phyloP scores from a whole-genome alignment of 1,140 invertebrate genomes.

The Drosophila orena region DNA sequence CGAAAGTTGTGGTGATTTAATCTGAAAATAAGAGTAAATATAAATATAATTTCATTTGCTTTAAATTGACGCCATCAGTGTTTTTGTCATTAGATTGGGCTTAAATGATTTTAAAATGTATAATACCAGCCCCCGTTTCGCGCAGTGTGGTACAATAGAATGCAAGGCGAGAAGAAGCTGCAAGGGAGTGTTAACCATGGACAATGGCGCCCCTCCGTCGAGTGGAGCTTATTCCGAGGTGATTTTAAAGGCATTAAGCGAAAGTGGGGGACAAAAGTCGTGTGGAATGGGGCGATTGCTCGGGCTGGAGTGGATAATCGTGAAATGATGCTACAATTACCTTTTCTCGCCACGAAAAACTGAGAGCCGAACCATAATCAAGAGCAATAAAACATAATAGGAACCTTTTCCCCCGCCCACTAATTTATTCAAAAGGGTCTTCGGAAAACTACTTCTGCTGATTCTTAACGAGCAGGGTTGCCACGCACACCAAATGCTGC shows the following conservation, averaged over 20 bases:
- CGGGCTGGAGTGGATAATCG: conserved; percentile 33
- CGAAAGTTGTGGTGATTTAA: neutral
- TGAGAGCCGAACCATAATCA: conserved; percentile 15
- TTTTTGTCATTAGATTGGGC: neutral
- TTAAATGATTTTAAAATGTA: neutral
- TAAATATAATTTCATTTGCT: neutral
- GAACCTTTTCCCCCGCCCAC: conserved; percentile 22
- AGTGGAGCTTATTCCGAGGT: conserved; percentile 29
- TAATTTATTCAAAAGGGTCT: neutral
- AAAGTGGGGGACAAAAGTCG: conserved; percentile 6
- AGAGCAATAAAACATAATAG: conserved; percentile 34
- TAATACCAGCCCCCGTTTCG: neutral
- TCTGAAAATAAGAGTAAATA: neutral
- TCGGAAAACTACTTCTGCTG: conserved; percentile 22
- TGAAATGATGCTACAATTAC: conserved; percentile 48
- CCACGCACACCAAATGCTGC: conserved; percentile 15
- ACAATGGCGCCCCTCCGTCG: neutral
- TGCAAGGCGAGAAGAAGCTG: neutral
- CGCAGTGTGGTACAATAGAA: conserved; percentile 4
- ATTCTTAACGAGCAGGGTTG: conserved; percentile 38
- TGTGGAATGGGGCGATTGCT: conserved; percentile 4
- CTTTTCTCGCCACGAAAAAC: conserved; percentile 5
- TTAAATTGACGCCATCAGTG: neutral
- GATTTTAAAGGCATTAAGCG: conserved; percentile 41
- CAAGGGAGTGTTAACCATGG: conserved; percentile 13